Evolutionary conservation across 2,888 invertebrate genomes (phyloP).

Genomic region (Tipula vernalis): DNA sequence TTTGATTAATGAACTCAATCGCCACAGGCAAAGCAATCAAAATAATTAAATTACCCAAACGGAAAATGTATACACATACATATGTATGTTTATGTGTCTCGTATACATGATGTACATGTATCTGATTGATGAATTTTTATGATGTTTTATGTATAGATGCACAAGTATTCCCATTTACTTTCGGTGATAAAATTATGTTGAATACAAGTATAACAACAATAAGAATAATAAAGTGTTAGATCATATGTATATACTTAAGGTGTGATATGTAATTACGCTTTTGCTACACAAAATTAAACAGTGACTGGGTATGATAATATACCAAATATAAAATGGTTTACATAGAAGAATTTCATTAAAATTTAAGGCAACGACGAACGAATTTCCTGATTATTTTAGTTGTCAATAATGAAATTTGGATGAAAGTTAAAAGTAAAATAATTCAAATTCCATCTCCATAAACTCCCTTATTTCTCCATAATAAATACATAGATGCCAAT

Average conservation of each 20-base stretch:
- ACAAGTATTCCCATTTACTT: neutral
- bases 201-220: neutral
- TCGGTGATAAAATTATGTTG: neutral
- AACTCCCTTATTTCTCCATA: no score
- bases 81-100: neutral
- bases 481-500: no score
- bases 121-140: neutral
- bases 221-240: neutral
- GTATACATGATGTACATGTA: neutral
- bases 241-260: neutral
- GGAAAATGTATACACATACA: neutral
- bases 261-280: neutral
- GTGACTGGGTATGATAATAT: no score
- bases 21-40: slow-evolving; percentile 4
- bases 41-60: neutral
- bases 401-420: no score
- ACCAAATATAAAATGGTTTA: no score
- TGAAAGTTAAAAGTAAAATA: no score
- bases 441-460: no score
- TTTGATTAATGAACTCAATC: slow-evolving; percentile 4
- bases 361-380: no score
- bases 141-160: neutral
- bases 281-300: neutral
- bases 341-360: no score
- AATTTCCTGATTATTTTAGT: no score